Evolutionary conservation across 2,113 vertebrate genomes (phyloP).

Genomic region (Grallaria varia): DNA sequence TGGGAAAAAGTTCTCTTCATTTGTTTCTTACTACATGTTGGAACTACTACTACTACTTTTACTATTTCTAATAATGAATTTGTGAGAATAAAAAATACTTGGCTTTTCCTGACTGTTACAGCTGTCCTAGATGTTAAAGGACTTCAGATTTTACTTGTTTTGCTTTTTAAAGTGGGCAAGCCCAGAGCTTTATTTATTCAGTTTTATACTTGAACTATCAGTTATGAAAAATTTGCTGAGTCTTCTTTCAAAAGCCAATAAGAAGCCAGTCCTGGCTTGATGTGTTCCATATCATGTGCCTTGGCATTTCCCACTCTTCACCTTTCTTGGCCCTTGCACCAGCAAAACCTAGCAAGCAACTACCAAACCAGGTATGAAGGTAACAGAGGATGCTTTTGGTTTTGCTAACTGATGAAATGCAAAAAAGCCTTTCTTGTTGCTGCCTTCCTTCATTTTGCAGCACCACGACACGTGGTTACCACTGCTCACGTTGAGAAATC

Average conservation of each 20-base stretch:
- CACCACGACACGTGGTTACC: background rate
- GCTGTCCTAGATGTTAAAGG: background rate
- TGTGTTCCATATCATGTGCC: background rate
- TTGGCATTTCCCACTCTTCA: background rate
- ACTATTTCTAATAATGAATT: background rate
- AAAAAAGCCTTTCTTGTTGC: background rate
- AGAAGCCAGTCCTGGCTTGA: background rate
- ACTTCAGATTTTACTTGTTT: background rate
- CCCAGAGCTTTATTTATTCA: background rate
- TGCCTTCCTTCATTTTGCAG: background rate
- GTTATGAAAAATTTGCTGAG: background rate
- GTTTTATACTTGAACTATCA: background rate
- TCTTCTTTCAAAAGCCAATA: background rate
- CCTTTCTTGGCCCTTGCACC: background rate
- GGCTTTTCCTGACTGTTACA: background rate
- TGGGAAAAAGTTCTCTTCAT: background rate
- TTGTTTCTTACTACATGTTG: background rate
- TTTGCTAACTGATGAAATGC: background rate
- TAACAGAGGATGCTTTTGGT: background rate
- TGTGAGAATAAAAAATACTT: background rate
- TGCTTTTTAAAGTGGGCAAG: background rate
- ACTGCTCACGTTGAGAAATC: background rate
- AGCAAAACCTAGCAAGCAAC: background rate
- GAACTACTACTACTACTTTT: background rate
- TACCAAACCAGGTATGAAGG: background rate